phyloP scores from a whole-genome alignment of 2,888 invertebrate species.

The Limnephilus rhombicus region DNA sequence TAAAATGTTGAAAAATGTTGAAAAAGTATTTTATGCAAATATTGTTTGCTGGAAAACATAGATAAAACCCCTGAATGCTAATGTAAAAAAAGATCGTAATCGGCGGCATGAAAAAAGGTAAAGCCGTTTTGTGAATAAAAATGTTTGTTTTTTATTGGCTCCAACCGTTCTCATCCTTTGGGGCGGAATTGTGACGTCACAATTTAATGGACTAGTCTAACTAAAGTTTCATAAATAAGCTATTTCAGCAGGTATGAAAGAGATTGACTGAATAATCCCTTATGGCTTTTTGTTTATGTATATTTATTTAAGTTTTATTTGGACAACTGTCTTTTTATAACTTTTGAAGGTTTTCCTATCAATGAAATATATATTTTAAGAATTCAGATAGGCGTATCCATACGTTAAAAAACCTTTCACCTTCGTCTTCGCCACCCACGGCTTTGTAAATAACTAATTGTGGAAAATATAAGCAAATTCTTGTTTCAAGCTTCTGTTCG shows the following conservation, averaged over 20 bases:
- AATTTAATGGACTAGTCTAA: neutral
- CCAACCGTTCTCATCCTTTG: neutral
- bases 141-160: neutral
- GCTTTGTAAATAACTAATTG: too few relatives aligned
- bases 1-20: neutral
- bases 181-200: neutral
- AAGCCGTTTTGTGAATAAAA: neutral
- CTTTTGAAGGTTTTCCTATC: too few relatives aligned
- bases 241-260: neutral
- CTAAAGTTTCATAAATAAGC: neutral
- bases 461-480: too few relatives aligned
- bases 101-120: neutral
- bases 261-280: neutral
- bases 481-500: too few relatives aligned
- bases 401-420: too few relatives aligned
- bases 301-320: too few relatives aligned
- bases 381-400: too few relatives aligned
- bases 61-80: neutral
- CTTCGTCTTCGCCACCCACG: too few relatives aligned
- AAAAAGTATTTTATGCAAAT: neutral
- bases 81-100: neutral
- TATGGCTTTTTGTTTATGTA: neutral
- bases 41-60: neutral
- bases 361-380: too few relatives aligned
- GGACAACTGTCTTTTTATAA: too few relatives aligned